Percentiles rank a stretch among this genome's conserved stretches.
These are phyloP conservation scores for Sceloporus tristichus DNA, from an alignment of 2,113 vertebrate genomes.

Conservation along the genomic window DNA sequence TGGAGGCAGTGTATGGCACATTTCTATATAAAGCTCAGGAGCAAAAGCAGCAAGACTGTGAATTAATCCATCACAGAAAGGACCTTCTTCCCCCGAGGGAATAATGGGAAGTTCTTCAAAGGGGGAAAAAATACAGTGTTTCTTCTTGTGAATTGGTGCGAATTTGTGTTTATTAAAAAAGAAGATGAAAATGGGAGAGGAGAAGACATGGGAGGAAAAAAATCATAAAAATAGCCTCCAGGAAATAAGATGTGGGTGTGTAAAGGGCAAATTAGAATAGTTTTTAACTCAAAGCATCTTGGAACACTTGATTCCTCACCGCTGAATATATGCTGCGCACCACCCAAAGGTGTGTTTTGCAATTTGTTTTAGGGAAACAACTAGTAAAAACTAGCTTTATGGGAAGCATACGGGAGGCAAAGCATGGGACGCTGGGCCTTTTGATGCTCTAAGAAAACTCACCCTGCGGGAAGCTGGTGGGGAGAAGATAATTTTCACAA, in stretches of 20 bases:
- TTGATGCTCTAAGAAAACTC: conserved; percentile 24
- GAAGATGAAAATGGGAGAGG: background rate
- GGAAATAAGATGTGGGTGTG: background rate
- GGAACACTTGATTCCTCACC: conserved; percentile 1
- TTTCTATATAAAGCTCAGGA: conserved; percentile 46
- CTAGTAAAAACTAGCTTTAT: conserved; percentile 5
- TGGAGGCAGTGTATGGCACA: background rate
- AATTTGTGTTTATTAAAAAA: conserved; percentile 36
- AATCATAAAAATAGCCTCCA: conserved; percentile 13
- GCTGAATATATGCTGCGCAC: background rate
- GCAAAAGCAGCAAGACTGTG: conserved; percentile 56
- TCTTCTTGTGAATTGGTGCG: conserved; percentile 35
- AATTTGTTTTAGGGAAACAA: background rate
- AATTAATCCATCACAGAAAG: conserved; percentile 49
- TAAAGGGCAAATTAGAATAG: conserved; percentile 41
- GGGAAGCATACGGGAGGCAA: background rate
- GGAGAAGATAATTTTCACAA: background rate
- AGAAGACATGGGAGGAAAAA: background rate
- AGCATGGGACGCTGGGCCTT: background rate
- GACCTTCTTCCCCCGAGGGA: conserved; percentile 43
- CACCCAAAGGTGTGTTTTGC: conserved; percentile 29
- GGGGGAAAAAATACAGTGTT: conserved; percentile 31
- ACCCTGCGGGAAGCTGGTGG: background rate
- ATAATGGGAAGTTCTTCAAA: conserved; percentile 51
- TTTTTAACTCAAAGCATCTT: background rate